Evolutionary conservation across 2,113 vertebrate species (phyloP).

Genomic region (Uropsilus gracilis): DNA sequence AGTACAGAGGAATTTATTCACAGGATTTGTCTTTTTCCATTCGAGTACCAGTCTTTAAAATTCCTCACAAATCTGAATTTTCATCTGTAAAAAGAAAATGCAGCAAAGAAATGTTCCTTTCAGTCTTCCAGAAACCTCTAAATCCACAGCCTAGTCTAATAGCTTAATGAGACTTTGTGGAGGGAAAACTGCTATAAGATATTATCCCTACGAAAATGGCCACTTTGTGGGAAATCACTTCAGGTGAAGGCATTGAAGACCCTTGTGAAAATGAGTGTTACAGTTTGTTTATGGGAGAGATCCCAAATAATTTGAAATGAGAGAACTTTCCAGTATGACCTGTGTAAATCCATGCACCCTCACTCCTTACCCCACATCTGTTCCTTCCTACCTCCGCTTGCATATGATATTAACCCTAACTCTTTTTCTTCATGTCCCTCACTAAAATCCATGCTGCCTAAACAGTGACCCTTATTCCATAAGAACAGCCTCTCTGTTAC

Average conservation of each 20-base stretch:
- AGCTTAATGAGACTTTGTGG: background rate
- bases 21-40: slow-evolving; percentile 3
- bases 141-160: background rate
- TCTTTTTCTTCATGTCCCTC: background rate
- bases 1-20: background rate
- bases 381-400: background rate
- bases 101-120: background rate
- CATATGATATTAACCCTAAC: slow-evolving; percentile 6
- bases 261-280: slow-evolving; percentile 13
- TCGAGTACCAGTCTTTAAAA: slow-evolving; percentile 31
- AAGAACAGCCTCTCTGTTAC: slow-evolving; percentile 34
- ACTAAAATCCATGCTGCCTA: slow-evolving; percentile 2
- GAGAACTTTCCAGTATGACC: slow-evolving; percentile 15
- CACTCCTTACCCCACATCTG: background rate
- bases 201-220: background rate
- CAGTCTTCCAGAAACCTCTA: background rate
- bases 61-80: background rate
- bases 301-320: background rate
- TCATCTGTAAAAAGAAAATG: slow-evolving; percentile 11
- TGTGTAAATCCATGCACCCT: background rate
- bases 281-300: background rate
- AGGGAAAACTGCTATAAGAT: background rate
- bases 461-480: slow-evolving; percentile 21
- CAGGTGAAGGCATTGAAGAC: background rate
- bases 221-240: slow-evolving; percentile 1